Evolutionary conservation across 2,888 invertebrate genomes (phyloP), one percentile per base, ranked within the genome.

Genomic region (Limnephilus auricula): DNA sequence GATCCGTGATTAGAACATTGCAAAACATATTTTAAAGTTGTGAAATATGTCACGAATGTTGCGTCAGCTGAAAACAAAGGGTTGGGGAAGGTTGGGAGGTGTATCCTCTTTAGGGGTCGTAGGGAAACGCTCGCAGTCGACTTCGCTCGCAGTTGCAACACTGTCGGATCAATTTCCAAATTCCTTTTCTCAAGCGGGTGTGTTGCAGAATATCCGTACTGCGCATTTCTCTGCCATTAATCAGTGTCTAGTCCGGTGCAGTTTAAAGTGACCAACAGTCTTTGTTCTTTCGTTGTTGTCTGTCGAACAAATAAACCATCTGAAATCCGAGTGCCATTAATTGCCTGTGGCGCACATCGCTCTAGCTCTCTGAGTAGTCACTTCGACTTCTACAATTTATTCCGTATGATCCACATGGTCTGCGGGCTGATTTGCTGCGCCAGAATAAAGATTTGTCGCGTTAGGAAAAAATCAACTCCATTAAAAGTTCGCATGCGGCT

Each of bases 381-480:
- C 88, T 87, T 92, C 90, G 91, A 90, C 86, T 83, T 45, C 45
- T 30, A 50, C 90, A 82, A 90, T 31, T 31, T 45, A 79, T 50
- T 92, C 89, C 90, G 92, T 90, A 92, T 90, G 92, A 91, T 90
- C 90, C 92, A 91, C 89, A 92, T 91, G 92, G 91, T 92, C 90
- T 80, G 90, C 91, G 92, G 92, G 89, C 86, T 88, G 87, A 90
- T 90, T 83, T 90, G 86, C 90, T 92, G 91, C 90, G 91, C 91
- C 40, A 90, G 88, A 90, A 90, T 88, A 65, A 92, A 92, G 84
- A 90, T 90, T 89, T 92, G 91, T 86, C 87, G 91, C 37, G 91
- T 92, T 37, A 78, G 91, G 79, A 92, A 92, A 88, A 92, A 92
- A 92, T 83, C 87, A 40, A 85, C 86, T 32, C 88, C 90, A 5